These are phyloP conservation scores for Boulengeromyrus knoepffleri DNA, from an alignment of 2,113 vertebrate species.

Conservation along the genomic window DNA sequence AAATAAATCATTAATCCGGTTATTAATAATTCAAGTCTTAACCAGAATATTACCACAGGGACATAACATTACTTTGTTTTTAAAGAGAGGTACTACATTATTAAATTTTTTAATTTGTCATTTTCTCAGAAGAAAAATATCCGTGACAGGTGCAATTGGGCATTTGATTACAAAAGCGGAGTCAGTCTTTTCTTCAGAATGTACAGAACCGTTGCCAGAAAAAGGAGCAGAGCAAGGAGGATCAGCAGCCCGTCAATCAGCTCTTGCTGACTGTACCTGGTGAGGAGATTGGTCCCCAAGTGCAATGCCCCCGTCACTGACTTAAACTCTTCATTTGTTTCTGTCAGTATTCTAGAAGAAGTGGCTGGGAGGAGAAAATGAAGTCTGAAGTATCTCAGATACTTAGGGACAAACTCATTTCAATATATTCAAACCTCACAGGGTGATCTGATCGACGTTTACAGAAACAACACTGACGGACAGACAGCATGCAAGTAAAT, in stretches of 20 bases:
- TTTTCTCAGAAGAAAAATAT: not conserved
- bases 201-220: constrained; percentile 86
- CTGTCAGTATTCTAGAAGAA: constrained; percentile 83
- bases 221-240: constrained; percentile 84
- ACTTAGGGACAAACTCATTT: not conserved
- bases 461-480: not conserved
- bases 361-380: constrained; percentile 53
- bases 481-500: not conserved
- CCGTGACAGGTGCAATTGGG: too few species aligned
- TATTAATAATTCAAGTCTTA: not conserved
- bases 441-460: not conserved
- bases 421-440: not conserved
- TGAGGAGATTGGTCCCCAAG: constrained; percentile 83
- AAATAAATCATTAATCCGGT: not conserved
- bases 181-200: constrained; percentile 91
- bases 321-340: constrained; percentile 92
- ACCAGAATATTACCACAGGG: not conserved
- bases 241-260: constrained; percentile 91
- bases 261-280: constrained; percentile 87
- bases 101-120: not conserved
- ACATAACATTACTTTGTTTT: not conserved
- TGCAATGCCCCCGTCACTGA: constrained; percentile 89
- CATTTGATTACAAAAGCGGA: constrained; percentile 65
- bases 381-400: not conserved
- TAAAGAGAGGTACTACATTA: not conserved